Percentiles rank a stretch among this genome's conserved stretches.
Conservation (phyloP, 1,140 invertebrate genomes). For the Linepithema humile region DNA sequence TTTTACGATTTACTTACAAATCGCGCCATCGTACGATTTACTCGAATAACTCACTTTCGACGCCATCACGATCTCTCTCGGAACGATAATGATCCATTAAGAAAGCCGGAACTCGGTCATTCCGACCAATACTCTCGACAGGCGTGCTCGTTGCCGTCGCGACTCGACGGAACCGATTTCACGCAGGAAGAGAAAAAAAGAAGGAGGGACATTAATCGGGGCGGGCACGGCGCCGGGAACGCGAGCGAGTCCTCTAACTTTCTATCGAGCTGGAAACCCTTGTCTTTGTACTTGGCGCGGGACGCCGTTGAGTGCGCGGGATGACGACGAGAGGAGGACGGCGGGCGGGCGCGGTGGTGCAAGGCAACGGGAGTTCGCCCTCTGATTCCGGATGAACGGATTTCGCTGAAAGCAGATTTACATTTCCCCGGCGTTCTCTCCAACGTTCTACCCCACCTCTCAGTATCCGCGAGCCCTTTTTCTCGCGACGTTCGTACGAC, state of each 20-base stretch:
- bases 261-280: conserved; percentile 72
- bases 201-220: conserved; percentile 60
- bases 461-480: background rate
- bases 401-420: conserved; percentile 77
- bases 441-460: too few species aligned
- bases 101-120: conserved; percentile 62
- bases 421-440: conserved; percentile 60
- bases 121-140: conserved; percentile 57
- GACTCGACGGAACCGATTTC: conserved; percentile 13
- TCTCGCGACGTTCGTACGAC: background rate
- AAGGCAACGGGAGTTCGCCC: conserved; percentile 40
- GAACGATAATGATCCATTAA: conserved; percentile 72
- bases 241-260: conserved; percentile 66
- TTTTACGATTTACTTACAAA: conserved; percentile 62
- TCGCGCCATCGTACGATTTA: conserved; percentile 47
- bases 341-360: background rate
- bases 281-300: conserved; percentile 67
- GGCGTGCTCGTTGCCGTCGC: conserved; percentile 11
- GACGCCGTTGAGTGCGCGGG: conserved; percentile 50
- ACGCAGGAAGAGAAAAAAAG: background rate
- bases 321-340: conserved; percentile 2
- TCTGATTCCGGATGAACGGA: conserved; percentile 74
- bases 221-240: conserved; percentile 54
- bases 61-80: conserved; percentile 56
- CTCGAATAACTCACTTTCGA: conserved; percentile 68